Conservation (phyloP, 2,113 vertebrate genomes). For the Myotis yumanensis region DNA sequence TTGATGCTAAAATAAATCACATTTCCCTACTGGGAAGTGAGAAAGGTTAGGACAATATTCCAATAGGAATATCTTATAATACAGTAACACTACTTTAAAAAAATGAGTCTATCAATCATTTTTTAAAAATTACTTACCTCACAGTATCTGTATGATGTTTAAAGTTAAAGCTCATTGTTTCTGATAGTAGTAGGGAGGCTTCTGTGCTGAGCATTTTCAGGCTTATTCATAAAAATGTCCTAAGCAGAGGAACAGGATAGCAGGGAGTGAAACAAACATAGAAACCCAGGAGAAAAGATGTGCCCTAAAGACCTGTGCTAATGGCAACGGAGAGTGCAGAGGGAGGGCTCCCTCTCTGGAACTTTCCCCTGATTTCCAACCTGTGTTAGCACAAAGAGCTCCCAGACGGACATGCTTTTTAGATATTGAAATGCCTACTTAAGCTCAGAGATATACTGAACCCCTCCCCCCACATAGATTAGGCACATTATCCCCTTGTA, state of each 20-base stretch:
- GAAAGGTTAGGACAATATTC: background rate
- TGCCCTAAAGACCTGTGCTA: background rate
- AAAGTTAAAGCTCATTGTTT: slow-evolving; percentile 8
- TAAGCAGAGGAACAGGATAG: background rate
- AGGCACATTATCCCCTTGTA: background rate
- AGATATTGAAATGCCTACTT: background rate
- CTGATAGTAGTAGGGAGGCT: background rate
- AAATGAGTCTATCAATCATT: background rate
- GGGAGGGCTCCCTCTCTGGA: background rate
- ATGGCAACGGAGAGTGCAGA: background rate
- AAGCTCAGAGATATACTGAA: background rate
- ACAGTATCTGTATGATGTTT: background rate
- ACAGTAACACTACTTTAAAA: background rate
- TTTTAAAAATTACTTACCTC: slow-evolving; percentile 23
- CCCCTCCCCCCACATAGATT: background rate
- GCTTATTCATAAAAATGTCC: background rate
- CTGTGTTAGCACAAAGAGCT: background rate
- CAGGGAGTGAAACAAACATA: slow-evolving; percentile 1
- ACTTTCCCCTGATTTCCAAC: background rate
- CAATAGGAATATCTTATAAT: background rate
- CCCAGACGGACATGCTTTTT: background rate
- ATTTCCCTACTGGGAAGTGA: background rate
- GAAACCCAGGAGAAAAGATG: background rate
- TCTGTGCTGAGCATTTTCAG: background rate
- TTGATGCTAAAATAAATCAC: background rate